Conservation (phyloP, 2,888 invertebrate genomes). For the Drosophila atripex region DNA sequence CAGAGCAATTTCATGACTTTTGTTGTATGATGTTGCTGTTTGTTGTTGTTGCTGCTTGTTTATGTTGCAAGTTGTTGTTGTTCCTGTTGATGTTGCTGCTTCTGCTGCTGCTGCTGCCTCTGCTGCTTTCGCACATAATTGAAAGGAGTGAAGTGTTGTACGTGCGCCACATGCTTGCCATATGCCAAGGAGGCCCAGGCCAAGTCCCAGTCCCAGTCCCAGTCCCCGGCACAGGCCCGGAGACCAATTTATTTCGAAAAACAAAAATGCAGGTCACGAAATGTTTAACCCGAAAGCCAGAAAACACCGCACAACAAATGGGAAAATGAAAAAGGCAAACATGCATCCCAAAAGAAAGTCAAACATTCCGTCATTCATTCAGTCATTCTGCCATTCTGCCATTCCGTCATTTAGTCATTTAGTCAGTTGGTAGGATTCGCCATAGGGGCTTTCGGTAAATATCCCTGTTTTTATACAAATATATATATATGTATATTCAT, state of each 20-base stretch:
- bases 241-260: constrained; percentile 74
- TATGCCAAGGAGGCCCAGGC: constrained; percentile 52
- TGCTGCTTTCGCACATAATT: constrained; percentile 70
- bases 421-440: constrained; percentile 20
- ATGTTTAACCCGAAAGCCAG: constrained; percentile 67
- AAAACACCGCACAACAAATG: constrained; percentile 42
- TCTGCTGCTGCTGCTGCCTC: constrained; percentile 22
- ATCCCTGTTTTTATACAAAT: neutral
- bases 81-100: constrained; percentile 23
- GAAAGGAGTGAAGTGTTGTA: constrained; percentile 77
- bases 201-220: too few species aligned
- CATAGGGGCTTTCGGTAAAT: constrained; percentile 28
- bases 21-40: neutral
- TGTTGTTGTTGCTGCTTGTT: constrained; percentile 12
- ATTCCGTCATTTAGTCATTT: constrained; percentile 2
- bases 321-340: constrained; percentile 51
- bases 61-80: constrained; percentile 1
- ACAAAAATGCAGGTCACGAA: constrained; percentile 78
- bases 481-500: neutral
- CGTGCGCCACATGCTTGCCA: constrained; percentile 78
- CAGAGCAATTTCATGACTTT: too few species aligned
- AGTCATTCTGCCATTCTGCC: constrained; percentile 7
- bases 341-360: constrained; percentile 45
- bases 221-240: constrained; percentile 1
- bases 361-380: constrained; percentile 2